Conservation (phyloP, 1,140 invertebrate species). For the Gonioctena quinquepunctata region DNA sequence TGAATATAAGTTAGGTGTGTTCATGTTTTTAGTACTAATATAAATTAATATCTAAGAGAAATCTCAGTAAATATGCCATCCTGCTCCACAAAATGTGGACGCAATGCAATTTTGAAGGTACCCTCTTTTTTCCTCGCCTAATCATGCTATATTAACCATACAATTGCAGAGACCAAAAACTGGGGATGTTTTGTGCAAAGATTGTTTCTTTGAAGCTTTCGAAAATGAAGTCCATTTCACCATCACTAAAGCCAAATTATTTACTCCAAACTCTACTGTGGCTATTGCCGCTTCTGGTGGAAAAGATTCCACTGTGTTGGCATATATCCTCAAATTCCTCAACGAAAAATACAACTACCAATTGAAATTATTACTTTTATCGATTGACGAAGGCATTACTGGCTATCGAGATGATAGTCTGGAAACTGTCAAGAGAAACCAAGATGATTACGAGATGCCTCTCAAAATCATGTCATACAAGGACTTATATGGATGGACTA, state of each 20-base stretch:
- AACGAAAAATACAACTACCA: conserved; percentile 93
- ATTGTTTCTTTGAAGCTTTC: conserved; percentile 94
- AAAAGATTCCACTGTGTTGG: conserved; percentile 98
- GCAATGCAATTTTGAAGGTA: conserved; percentile 74
- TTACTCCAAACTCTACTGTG: conserved; percentile 84
- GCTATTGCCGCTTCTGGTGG: conserved; percentile 97
- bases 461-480: conserved; percentile 97
- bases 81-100: conserved; percentile 73
- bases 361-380: conserved; percentile 88
- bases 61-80: conserved; percentile 59
- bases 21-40: too few species aligned
- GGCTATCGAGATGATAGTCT: conserved; percentile 98
- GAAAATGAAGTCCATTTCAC: conserved; percentile 97
- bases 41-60: too few species aligned
- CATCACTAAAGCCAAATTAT: conserved; percentile 83
- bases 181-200: conserved; percentile 89
- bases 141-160: background rate
- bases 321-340: conserved; percentile 86
- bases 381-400: conserved; percentile 98
- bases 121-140: conserved; percentile 7
- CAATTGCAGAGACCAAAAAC: conserved; percentile 82
- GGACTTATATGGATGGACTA: conserved; percentile 99
- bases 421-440: conserved; percentile 94
- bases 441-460: conserved; percentile 90
- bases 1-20: too few species aligned